A percentile compares a stretch with the other conserved stretches of the same genome.
Conservation (phyloP, 2,888 invertebrate genomes). For the Epirrhoe tristata region DNA sequence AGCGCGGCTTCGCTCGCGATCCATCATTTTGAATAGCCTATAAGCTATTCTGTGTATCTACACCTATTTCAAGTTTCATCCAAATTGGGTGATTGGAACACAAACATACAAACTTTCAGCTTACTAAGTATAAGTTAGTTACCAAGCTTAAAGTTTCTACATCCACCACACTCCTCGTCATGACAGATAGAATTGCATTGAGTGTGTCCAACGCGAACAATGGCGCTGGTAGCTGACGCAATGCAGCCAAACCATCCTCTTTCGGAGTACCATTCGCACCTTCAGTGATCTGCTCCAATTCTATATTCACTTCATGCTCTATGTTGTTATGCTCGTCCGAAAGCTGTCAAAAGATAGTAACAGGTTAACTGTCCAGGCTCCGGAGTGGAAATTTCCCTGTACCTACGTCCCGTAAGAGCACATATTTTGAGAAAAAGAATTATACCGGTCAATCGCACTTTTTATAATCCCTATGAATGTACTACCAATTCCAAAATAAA, state of each 20-base stretch:
- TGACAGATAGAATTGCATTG: slow-evolving; percentile 62
- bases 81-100: too few relatives aligned
- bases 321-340: slow-evolving; percentile 58
- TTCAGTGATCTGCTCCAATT: slow-evolving; percentile 63
- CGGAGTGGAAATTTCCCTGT: too few relatives aligned
- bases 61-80: background rate
- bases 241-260: slow-evolving; percentile 62
- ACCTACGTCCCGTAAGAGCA: too few relatives aligned
- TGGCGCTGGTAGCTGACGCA: slow-evolving; percentile 75
- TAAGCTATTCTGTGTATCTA: too few relatives aligned
- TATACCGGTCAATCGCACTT: too few relatives aligned
- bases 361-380: too few relatives aligned
- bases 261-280: slow-evolving; percentile 38
- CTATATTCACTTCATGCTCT: slow-evolving; percentile 60
- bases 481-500: too few relatives aligned
- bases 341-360: slow-evolving; percentile 49
- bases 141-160: slow-evolving; percentile 65
- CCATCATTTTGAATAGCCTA: too few relatives aligned
- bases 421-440: too few relatives aligned
- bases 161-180: slow-evolving; percentile 65
- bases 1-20: too few relatives aligned
- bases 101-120: too few relatives aligned
- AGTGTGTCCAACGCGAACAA: slow-evolving; percentile 70
- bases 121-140: slow-evolving; percentile 31
- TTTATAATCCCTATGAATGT: too few relatives aligned